These are phyloP conservation scores for Nomia melanderi DNA, from an alignment of 1,140 invertebrate species.

Conservation along the genomic window DNA sequence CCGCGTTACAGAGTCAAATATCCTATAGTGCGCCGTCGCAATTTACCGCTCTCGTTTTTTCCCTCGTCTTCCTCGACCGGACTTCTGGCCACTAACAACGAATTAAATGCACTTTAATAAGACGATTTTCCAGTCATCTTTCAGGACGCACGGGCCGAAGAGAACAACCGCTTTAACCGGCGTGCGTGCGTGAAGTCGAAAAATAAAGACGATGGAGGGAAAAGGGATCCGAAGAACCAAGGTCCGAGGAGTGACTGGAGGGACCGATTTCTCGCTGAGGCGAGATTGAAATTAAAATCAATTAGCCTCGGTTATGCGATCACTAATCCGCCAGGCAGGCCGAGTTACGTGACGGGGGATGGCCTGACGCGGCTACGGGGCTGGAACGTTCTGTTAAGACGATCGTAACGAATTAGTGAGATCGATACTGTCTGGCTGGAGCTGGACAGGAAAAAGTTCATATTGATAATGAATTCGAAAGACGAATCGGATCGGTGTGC, in stretches of 20 bases:
- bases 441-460: neutral
- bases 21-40: conserved; percentile 48
- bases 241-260: conserved; percentile 1
- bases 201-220: conserved; percentile 55
- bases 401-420: conserved; percentile 48
- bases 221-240: neutral
- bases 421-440: conserved; percentile 37
- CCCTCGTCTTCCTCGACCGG: no score
- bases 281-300: conserved; percentile 65
- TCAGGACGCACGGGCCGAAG: conserved; percentile 28
- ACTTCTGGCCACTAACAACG: conserved; percentile 34
- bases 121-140: conserved; percentile 63
- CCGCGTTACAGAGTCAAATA: no score
- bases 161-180: conserved; percentile 50
- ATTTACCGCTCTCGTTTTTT: conserved; percentile 33
- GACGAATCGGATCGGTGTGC: neutral
- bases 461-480: neutral
- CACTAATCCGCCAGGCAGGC: conserved; percentile 55
- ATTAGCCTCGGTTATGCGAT: conserved; percentile 60
- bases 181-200: conserved; percentile 61
- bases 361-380: conserved; percentile 19
- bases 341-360: conserved; percentile 26
- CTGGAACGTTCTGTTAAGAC: conserved; percentile 27
- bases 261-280: conserved; percentile 38
- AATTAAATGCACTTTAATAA: conserved; percentile 59